phyloP scores from a whole-genome alignment of 2,888 invertebrate genomes.

The Rotaria socialis region DNA sequence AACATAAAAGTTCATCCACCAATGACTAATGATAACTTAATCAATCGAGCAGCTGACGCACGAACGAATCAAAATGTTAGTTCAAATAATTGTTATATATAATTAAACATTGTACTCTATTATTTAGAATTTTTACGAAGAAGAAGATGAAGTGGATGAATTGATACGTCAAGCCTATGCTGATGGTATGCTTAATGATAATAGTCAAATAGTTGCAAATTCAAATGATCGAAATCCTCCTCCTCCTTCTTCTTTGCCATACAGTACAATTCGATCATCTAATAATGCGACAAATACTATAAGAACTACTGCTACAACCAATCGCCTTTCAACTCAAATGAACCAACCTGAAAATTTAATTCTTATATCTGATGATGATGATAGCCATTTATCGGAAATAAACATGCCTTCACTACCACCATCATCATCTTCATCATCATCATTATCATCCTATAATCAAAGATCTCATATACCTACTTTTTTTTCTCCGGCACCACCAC shows the following conservation, averaged over 20 bases:
- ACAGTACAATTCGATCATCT: neutral
- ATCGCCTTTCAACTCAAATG: neutral
- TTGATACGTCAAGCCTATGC: neutral
- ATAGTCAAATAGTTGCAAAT: neutral
- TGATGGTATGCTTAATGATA: neutral
- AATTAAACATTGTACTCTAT: neutral
- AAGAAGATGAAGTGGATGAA: conserved; percentile 9
- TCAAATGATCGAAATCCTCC: neutral
- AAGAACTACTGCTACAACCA: neutral
- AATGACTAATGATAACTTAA: neutral
- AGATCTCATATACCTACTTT: no score
- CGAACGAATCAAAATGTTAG: neutral
- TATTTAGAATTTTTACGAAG: neutral
- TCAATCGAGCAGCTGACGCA: neutral
- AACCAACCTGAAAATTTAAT: neutral
- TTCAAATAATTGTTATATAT: neutral
- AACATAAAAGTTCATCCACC: neutral
- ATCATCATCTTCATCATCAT: neutral
- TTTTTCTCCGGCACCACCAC: neutral
- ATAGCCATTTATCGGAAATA: neutral
- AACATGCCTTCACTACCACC: neutral
- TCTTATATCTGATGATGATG: neutral
- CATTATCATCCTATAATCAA: neutral
- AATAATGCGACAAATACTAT: neutral
- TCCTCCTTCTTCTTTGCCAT: neutral